Evolutionary conservation across 1,140 invertebrate genomes (phyloP).

Genomic region (Meteorus sp.): DNA sequence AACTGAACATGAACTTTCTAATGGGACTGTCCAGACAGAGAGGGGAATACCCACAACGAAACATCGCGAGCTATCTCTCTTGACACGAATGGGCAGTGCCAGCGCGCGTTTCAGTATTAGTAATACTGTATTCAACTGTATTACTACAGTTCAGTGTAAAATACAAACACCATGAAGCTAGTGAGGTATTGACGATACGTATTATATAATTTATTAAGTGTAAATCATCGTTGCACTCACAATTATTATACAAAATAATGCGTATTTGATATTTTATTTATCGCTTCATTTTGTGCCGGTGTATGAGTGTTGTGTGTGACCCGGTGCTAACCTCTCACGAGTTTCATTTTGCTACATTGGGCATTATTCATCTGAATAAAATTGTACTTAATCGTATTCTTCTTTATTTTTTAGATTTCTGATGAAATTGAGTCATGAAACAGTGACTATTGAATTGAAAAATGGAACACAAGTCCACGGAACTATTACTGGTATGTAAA

Average conservation of each 20-base stretch:
- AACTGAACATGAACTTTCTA: too few relatives aligned
- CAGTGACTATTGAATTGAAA: conserved; percentile 98
- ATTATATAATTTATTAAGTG: not conserved
- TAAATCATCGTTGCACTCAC: not conserved
- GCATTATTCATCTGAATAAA: not conserved
- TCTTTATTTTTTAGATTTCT: conserved; percentile 79
- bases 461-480: conserved; percentile 98
- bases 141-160: conserved; percentile 14
- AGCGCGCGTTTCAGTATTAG: not conserved
- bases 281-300: too few relatives aligned
- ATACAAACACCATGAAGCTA: conserved; percentile 42
- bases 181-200: conserved; percentile 41
- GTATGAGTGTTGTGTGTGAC: too few relatives aligned
- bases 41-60: too few relatives aligned
- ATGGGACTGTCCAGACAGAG: too few relatives aligned
- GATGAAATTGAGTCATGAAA: conserved; percentile 99
- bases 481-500: conserved; percentile 80
- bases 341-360: not conserved
- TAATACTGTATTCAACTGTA: conserved; percentile 12
- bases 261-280: not conserved
- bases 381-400: conserved; percentile 13
- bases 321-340: conserved; percentile 4
- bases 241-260: not conserved
- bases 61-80: too few relatives aligned
- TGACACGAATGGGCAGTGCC: too few relatives aligned